Evolutionary conservation across 1,140 invertebrate species (phyloP), one percentile per base, ranked within the genome.

Genomic region (Bombus impatiens): DNA sequence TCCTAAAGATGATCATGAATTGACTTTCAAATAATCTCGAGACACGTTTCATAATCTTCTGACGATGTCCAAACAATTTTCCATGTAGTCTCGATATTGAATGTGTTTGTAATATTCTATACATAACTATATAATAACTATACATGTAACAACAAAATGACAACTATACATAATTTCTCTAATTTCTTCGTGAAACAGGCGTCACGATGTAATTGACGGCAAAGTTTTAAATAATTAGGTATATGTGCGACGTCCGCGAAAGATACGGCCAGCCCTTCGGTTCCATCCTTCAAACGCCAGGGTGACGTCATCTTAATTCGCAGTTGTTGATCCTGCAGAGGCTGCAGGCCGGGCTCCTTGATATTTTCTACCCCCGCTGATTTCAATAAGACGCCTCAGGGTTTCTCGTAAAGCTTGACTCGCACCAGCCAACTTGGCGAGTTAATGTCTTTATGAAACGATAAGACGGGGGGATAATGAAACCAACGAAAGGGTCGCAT

Each of bases 391-490:
- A 83, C 78, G 82, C 82, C 86, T 70, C 82, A 53, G 79, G 74
- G 78, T 67, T 82, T 44, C 82, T 86, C 82, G 88, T 83, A 86
- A 90, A 90, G 82, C 89, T 82, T 22, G 44, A 70, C 84, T 89
- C 82, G 78, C 72, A 28, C 13, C 85, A 65, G 78, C 86, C 62
- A 80, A 84, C 81, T 90, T 87, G 67, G 75, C 82, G 82, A 85
- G 82, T 90, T 89, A 88, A 87, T 90, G 89, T 87, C 88, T 89
- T 90, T 90, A 86, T 90, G 82, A 89, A 89, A 90, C 76, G 88
- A 90, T 89, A 89, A 89, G 76, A 53, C 82, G 82, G 53, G 47
- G 37, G 68, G 82, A 87, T 90, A 90, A 90, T 89, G 86, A 90
- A 90, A 90, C 70, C 72, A 70, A 87, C 86, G 88, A 87, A 89